Conservation (phyloP, 2,888 invertebrate genomes). For the Melangyna quadrimaculata region DNA sequence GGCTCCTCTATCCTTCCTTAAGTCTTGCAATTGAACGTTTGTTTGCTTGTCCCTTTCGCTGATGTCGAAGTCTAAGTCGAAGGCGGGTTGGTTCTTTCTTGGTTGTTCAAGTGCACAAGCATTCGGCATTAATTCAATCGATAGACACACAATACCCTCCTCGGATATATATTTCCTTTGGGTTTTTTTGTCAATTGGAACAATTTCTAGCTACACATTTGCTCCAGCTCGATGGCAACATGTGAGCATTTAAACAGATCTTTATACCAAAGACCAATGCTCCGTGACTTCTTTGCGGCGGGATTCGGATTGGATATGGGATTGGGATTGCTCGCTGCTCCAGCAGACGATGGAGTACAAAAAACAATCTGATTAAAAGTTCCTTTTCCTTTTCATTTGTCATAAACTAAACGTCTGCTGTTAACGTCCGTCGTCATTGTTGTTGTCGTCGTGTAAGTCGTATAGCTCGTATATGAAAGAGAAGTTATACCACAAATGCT, state of each 20-base stretch:
- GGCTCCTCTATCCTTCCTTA: conserved; percentile 16
- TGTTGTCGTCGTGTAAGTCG: not conserved
- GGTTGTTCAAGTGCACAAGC: conserved; percentile 57
- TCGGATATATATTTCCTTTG: not conserved
- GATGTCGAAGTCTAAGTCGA: conserved; percentile 1
- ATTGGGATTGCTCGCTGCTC: not conserved
- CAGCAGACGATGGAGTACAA: conserved; percentile 47
- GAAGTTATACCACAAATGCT: not conserved
- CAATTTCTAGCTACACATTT: conserved; percentile 31
- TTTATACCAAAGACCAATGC: conserved; percentile 8
- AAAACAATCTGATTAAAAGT: conserved; percentile 62
- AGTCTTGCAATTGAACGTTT: not conserved
- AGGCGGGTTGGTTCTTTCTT: not conserved
- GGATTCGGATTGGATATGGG: too few relatives aligned
- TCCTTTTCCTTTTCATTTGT: conserved; percentile 62
- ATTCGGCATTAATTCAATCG: conserved; percentile 60
- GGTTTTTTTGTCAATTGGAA: conserved; percentile 48
- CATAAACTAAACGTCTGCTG: conserved; percentile 38
- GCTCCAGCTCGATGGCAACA: conserved; percentile 16
- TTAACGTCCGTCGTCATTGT: not conserved
- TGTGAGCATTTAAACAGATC: conserved; percentile 45
- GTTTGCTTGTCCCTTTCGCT: conserved; percentile 43
- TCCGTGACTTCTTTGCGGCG: conserved; percentile 43
- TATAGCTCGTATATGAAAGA: not conserved
- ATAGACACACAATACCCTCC: conserved; percentile 21